phyloP scores from a whole-genome alignment of 2,113 vertebrate species.

The Bombycilla garrulus region DNA sequence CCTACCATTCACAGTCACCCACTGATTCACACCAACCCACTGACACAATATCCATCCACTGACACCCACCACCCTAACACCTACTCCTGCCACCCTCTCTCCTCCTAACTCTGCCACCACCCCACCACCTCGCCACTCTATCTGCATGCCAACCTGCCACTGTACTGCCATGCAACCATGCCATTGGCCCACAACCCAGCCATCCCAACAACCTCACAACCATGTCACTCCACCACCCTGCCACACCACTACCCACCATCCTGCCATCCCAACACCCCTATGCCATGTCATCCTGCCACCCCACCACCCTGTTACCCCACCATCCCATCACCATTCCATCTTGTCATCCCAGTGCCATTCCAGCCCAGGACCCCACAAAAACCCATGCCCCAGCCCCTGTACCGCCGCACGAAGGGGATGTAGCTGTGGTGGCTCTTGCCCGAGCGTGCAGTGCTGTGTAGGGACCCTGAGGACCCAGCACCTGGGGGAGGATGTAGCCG shows the following conservation, averaged over 20 bases:
- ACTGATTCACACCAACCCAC: neutral
- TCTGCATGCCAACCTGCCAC: neutral
- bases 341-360: neutral
- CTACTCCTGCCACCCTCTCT: too few relatives aligned
- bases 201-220: neutral
- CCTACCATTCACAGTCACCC: too few relatives aligned
- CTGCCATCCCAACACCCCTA: neutral
- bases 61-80: neutral
- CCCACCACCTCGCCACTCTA: neutral
- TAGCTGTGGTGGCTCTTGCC: constrained; percentile 94
- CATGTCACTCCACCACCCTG: neutral
- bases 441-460: constrained; percentile 88
- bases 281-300: neutral
- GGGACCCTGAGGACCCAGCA: constrained; percentile 83
- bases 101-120: neutral
- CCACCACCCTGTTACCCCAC: neutral
- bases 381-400: neutral
- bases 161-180: neutral
- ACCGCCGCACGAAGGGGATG: constrained; percentile 87
- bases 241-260: neutral
- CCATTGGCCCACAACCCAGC: neutral
- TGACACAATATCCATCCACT: neutral
- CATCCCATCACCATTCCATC: neutral
- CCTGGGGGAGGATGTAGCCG: constrained; percentile 81
- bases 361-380: neutral